These are phyloP conservation scores for Thunnus maccoyii DNA, from an alignment of 2,113 vertebrate genomes.

Conservation along the genomic window DNA sequence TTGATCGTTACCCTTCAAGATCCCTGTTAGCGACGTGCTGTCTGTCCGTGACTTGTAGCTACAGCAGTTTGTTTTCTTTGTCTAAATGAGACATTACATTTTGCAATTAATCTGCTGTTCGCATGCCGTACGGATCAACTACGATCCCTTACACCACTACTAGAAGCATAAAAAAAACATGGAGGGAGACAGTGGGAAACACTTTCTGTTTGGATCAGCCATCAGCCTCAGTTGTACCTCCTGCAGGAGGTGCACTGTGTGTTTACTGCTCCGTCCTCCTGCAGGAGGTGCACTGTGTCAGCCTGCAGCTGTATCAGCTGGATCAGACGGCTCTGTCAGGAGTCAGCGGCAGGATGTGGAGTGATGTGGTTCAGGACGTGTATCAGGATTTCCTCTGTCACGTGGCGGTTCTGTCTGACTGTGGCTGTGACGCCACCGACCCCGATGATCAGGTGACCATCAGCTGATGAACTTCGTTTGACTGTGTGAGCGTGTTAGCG, in stretches of 20 bases:
- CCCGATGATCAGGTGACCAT: slow-evolving; percentile 74
- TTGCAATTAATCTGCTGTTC: too few relatives aligned
- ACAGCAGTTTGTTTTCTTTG: too few relatives aligned
- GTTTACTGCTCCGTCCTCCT: not conserved
- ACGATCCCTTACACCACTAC: too few relatives aligned
- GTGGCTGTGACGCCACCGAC: slow-evolving; percentile 85
- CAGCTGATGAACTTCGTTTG: not conserved
- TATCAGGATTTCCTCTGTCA: slow-evolving; percentile 83
- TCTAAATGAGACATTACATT: too few relatives aligned
- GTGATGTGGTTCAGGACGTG: slow-evolving; percentile 44
- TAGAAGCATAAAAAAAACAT: too few relatives aligned
- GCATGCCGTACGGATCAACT: too few relatives aligned
- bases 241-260: not conserved
- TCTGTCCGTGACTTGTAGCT: too few relatives aligned
- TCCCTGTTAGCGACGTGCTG: too few relatives aligned
- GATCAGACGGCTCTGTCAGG: slow-evolving; percentile 75
- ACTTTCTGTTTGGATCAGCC: too few relatives aligned
- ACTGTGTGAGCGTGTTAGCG: not conserved
- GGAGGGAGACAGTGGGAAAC: too few relatives aligned
- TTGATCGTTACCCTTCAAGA: too few relatives aligned
- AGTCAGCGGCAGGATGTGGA: slow-evolving; percentile 21
- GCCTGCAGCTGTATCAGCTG: slow-evolving; percentile 80
- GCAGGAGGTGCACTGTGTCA: slow-evolving; percentile 83
- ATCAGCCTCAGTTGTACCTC: too few relatives aligned
- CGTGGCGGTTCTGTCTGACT: slow-evolving; percentile 78